A percentile compares a stretch with the other conserved stretches of the same genome.
Evolutionary conservation across 2,797 vertebrate genomes (phyloP).

Genomic region (Synaphobranchus kaupii): DNA sequence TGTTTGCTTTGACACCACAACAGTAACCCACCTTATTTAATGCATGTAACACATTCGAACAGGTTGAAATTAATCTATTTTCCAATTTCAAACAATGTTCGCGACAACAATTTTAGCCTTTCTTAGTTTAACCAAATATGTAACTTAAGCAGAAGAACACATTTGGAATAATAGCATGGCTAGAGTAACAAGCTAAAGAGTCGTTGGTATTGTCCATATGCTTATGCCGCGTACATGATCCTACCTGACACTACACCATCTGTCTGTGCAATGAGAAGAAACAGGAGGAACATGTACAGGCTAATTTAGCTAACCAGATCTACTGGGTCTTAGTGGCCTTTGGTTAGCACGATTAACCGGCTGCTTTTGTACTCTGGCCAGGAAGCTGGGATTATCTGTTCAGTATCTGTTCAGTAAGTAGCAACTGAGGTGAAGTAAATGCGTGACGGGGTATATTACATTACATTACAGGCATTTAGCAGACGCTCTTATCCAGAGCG

Average conservation of each 20-base stretch:
- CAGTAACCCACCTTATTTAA: too few relatives aligned
- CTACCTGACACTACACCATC: not conserved
- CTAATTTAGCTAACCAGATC: not conserved
- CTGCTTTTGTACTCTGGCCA: not conserved
- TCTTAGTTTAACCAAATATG: too few relatives aligned
- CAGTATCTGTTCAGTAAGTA: not conserved
- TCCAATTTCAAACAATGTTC: too few relatives aligned
- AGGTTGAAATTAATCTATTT: too few relatives aligned
- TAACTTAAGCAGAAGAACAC: too few relatives aligned
- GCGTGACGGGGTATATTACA: not conserved
- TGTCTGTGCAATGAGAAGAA: not conserved
- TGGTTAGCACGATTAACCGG: not conserved
- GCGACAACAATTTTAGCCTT: too few relatives aligned
- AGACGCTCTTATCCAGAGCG: too few relatives aligned
- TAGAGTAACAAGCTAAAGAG: not conserved
- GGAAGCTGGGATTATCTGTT: not conserved
- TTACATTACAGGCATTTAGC: too few relatives aligned
- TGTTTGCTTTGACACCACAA: too few relatives aligned
- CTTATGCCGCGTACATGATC: too few relatives aligned
- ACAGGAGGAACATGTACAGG: not conserved
- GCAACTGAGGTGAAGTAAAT: not conserved
- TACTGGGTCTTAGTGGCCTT: not conserved
- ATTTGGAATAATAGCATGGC: not conserved
- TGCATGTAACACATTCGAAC: too few relatives aligned
- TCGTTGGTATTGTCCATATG: not conserved